phyloP scores from a whole-genome alignment of 2,888 invertebrate species.

The Ornithoptera alexandrae region DNA sequence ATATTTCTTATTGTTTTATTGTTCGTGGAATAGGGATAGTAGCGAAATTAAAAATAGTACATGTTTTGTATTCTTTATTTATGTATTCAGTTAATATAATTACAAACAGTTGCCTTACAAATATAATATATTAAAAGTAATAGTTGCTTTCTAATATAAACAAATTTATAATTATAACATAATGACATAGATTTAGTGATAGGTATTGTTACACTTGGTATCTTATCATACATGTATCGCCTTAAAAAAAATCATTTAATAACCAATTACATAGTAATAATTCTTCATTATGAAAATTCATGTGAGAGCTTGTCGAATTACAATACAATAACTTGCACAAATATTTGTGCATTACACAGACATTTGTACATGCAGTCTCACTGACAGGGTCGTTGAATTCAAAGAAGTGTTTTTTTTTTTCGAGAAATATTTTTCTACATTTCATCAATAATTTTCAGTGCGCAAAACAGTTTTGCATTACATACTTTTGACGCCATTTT shows the following conservation, averaged over 20 bases:
- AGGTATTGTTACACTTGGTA: too few relatives aligned
- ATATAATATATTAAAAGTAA: background rate
- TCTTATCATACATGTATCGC: too few relatives aligned
- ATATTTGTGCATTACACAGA: background rate
- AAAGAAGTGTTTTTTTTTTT: too few relatives aligned
- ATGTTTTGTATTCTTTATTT: background rate
- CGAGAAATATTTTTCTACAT: constrained; percentile 39
- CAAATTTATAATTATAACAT: too few relatives aligned
- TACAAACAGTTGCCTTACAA: background rate
- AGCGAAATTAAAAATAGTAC: constrained; percentile 7
- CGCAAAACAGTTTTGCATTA: constrained; percentile 61
- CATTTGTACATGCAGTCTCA: background rate
- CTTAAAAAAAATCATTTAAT: too few relatives aligned
- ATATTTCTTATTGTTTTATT: constrained; percentile 12
- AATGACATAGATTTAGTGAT: too few relatives aligned
- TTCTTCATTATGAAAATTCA: background rate
- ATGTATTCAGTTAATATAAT: background rate
- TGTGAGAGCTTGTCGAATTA: background rate
- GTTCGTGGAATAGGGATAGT: constrained; percentile 8
- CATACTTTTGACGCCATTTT: constrained; percentile 58
- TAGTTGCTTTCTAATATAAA: background rate
- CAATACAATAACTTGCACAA: background rate
- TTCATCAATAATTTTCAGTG: constrained; percentile 61
- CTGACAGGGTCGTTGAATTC: background rate
- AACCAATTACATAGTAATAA: too few relatives aligned